These are phyloP conservation scores for Cebus imitator DNA, from an alignment of 2,113 vertebrate species.

Conservation along the genomic window DNA sequence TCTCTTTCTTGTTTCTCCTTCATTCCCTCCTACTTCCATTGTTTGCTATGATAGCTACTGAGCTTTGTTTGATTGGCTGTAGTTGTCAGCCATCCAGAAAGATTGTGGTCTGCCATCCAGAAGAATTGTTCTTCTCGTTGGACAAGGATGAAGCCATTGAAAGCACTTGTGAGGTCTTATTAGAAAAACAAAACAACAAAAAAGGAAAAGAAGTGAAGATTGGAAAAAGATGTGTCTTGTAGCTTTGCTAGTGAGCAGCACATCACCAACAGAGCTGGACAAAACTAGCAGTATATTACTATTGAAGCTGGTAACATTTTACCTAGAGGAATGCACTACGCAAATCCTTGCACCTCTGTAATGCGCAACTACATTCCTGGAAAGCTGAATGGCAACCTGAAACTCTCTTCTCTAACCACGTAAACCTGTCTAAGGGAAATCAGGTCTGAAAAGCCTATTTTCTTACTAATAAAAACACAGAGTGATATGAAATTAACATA, in stretches of 20 bases:
- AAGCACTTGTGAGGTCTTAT: background rate
- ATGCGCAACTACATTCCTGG: background rate
- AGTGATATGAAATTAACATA: background rate
- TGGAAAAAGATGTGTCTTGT: background rate
- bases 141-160: background rate
- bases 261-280: background rate
- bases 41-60: background rate
- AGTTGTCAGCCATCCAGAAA: background rate
- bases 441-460: background rate
- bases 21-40: background rate
- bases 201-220: background rate
- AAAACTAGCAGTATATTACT: background rate
- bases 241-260: background rate
- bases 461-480: background rate
- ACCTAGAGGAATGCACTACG: background rate
- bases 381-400: background rate
- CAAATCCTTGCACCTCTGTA: background rate
- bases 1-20: background rate
- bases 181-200: background rate
- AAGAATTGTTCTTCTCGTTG: background rate
- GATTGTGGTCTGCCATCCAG: background rate
- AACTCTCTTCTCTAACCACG: background rate
- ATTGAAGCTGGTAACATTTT: background rate
- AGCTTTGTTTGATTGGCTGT: constrained; percentile 3
- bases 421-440: background rate